Evolutionary conservation across 2,113 vertebrate genomes (phyloP).

Genomic region (Strigops habroptila): DNA sequence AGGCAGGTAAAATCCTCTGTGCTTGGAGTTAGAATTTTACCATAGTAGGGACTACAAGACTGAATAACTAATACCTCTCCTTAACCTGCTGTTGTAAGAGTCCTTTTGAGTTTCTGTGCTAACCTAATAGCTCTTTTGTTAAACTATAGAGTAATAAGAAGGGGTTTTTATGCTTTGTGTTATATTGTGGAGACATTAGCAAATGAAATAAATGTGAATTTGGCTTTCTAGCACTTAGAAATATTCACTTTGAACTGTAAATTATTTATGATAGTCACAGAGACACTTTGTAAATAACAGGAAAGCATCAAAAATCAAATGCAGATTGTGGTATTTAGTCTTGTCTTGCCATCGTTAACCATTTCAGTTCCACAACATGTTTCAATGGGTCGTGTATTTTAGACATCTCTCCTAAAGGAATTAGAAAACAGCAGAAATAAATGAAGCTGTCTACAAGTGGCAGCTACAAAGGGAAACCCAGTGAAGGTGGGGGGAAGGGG

Average conservation of each 20-base stretch:
- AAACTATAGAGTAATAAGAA: not conserved
- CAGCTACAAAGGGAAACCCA: slow-evolving; percentile 44
- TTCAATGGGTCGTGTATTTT: not conserved
- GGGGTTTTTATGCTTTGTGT: not conserved
- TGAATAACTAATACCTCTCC: not conserved
- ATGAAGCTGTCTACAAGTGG: slow-evolving; percentile 60
- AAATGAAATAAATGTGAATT: slow-evolving; percentile 63
- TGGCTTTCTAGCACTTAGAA: slow-evolving; percentile 54
- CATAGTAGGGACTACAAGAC: not conserved
- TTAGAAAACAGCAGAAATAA: slow-evolving; percentile 54
- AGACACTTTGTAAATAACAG: slow-evolving; percentile 66
- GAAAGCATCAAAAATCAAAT: slow-evolving; percentile 65
- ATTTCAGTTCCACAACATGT: not conserved
- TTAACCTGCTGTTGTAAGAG: not conserved
- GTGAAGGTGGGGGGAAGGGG: not conserved
- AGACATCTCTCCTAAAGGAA: not conserved
- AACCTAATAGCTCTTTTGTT: slow-evolving; percentile 8
- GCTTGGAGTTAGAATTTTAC: not conserved
- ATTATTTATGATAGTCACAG: slow-evolving; percentile 66
- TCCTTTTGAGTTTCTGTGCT: not conserved
- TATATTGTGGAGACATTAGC: slow-evolving; percentile 52
- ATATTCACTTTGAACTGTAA: slow-evolving; percentile 67
- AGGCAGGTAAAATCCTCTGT: not conserved
- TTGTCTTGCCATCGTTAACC: slow-evolving; percentile 48
- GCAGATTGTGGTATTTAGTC: slow-evolving; percentile 50